Evolutionary conservation across 2,888 invertebrate genomes (phyloP).

Genomic region (Bombylius major): DNA sequence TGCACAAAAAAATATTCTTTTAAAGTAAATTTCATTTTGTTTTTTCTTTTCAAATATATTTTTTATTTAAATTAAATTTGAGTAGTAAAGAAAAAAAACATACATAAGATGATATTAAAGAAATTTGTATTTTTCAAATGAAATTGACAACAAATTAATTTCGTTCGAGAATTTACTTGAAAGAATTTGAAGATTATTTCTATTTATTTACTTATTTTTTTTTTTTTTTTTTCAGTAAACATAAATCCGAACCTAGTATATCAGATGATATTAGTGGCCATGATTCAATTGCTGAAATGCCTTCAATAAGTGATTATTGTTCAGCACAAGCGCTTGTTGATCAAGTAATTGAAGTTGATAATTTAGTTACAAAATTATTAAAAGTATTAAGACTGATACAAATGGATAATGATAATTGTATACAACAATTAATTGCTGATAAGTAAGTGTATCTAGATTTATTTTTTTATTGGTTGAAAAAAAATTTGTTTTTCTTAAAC

Average conservation of each 20-base stretch:
- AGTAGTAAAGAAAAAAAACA: no score
- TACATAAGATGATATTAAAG: no score
- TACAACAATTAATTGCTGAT: constrained; percentile 51
- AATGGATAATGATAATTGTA: constrained; percentile 54
- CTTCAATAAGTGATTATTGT: constrained; percentile 40
- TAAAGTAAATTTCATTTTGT: constrained; percentile 23
- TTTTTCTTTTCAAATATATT: no score
- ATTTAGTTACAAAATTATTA: constrained; percentile 57
- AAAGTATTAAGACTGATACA: constrained; percentile 61
- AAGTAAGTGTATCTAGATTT: constrained; percentile 36
- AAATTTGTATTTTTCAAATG: no score
- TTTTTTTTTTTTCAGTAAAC: constrained; percentile 7
- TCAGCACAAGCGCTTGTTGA: constrained; percentile 50
- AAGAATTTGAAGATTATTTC: no score
- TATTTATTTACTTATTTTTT: no score
- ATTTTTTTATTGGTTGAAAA: background rate
- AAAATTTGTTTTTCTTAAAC: background rate
- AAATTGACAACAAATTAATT: no score
- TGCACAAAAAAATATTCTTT: constrained; percentile 37
- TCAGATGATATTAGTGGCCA: constrained; percentile 34
- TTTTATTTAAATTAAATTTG: no score
- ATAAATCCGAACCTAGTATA: constrained; percentile 24
- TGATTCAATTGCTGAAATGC: constrained; percentile 39
- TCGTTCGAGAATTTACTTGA: no score
- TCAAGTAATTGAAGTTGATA: constrained; percentile 64